Percentiles rank a stretch among this genome's conserved stretches.
These are phyloP conservation scores for Lipotes vexillifer DNA, from an alignment of 2,113 vertebrate species.

Conservation along the genomic window DNA sequence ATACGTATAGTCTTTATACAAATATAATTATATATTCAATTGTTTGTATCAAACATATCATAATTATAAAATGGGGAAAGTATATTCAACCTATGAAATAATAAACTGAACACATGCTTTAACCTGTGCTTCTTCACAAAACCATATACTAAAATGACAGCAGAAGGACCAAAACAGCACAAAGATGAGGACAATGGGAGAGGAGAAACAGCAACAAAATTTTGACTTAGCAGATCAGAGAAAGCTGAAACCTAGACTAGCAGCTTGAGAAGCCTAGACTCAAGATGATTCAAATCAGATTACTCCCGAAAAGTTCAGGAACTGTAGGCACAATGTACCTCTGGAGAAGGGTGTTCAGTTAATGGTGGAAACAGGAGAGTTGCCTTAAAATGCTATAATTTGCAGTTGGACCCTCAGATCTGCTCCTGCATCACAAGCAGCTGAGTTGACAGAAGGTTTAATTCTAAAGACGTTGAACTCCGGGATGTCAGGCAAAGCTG, in stretches of 20 bases:
- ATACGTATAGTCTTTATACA: not conserved
- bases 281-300: not conserved
- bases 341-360: not conserved
- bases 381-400: not conserved
- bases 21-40: not conserved
- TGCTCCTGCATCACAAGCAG: not conserved
- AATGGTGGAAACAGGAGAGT: not conserved
- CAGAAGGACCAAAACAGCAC: not conserved
- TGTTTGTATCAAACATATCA: not conserved
- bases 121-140: not conserved
- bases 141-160: not conserved
- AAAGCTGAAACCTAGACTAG: not conserved
- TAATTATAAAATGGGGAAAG: not conserved
- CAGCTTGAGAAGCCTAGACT: not conserved
- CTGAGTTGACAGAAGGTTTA: not conserved
- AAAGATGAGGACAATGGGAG: not conserved
- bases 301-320: not conserved
- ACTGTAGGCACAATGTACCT: not conserved
- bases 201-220: not conserved
- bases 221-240: not conserved
- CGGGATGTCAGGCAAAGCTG: not conserved
- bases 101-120: not conserved
- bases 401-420: not conserved
- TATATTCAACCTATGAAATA: not conserved
- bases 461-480: not conserved